Evolutionary conservation across 2,113 vertebrate species (phyloP), one percentile per base, ranked within the genome.

Genomic region (Solenodon paradoxus): DNA sequence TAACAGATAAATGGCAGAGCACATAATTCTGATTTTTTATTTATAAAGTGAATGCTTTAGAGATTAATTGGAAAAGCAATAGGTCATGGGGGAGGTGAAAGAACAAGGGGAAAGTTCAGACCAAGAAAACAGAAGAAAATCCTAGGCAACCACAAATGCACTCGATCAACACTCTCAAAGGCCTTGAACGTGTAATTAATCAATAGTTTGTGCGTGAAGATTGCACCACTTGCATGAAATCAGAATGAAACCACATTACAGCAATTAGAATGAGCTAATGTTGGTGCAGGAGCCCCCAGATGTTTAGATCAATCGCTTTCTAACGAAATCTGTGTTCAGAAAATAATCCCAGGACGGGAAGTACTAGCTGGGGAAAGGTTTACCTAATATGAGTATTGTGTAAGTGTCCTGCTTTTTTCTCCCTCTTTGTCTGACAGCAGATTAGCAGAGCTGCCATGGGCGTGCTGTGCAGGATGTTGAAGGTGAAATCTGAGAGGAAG

Each of bases 221-320:
- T 66, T 90, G 87, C 66, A 57, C 71, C 19, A 66, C 83, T 90
- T 84, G 81, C 83, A 93, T 78, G 86, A 96, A 97, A 87, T 96
- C 55, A 45, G 40, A 96, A 90, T 72, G 75, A 68, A 88, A 63
- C 78, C 71, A 66, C 66, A 95, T 95, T 66, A 88, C 1, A 63
- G 83, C 80, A 96, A 92, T 93, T 90, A 96, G 90, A 85, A 95
- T 75, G 64, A 93, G 83, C 75, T 88, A 72, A 88, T 92, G 80
- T 84, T 30, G 5, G 75, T 47, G 55, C 26, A 22, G 0, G 53
- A 74, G 80, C 86, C 74, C 79, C 95, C 69, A 95, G 95, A 95
- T 94, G 94, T 88, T 93, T 75, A 84, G 80, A 94, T 97, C 89
- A 87, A 80, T 97, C 1, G 7, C 55, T 89, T 85, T 66, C 93